A percentile compares a stretch with the other conserved stretches of the same genome.
Conservation (phyloP, 2,888 invertebrate genomes). For the Agriopis marginaria region DNA sequence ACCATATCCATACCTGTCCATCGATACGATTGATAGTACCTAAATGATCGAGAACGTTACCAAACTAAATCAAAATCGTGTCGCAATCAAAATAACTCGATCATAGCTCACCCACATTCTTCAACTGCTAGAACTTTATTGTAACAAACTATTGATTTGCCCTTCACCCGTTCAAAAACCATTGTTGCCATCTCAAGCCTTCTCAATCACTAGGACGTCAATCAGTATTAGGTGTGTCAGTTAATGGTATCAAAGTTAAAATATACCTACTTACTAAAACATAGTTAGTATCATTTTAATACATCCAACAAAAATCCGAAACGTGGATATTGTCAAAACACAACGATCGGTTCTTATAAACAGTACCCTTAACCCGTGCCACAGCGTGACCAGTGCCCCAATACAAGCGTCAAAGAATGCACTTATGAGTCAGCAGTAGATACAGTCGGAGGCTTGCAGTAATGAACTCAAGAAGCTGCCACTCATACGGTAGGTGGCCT, state of each 20-base stretch:
- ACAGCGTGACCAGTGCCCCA: not conserved
- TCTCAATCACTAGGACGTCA: conserved; percentile 7
- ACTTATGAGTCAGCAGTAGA: conserved; percentile 6
- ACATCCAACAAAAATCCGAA: too few species aligned
- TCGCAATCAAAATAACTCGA: conserved; percentile 14
- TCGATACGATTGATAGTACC: not conserved
- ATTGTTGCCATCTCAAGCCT: conserved; percentile 7
- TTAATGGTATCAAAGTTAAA: not conserved
- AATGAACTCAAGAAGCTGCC: conserved; percentile 12
- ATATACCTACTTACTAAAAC: not conserved
- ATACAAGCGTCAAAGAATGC: conserved; percentile 2
- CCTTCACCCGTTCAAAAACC: conserved; percentile 17
- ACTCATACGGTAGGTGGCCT: conserved; percentile 23
- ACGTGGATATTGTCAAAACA: too few species aligned
- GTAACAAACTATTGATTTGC: not conserved
- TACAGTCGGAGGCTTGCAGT: not conserved
- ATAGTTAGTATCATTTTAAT: too few species aligned
- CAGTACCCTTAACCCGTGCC: too few species aligned
- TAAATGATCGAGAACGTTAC: conserved; percentile 21
- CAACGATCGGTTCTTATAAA: too few species aligned
- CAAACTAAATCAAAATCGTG: conserved; percentile 23
- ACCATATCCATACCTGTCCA: not conserved
- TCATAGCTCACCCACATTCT: conserved; percentile 16
- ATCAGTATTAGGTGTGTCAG: not conserved
- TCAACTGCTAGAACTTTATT: conserved; percentile 10